A percentile compares a stretch with the other conserved stretches of the same genome.
Evolutionary conservation across 2,113 vertebrate species (phyloP).

Genomic region (Ploceus nigricollis): DNA sequence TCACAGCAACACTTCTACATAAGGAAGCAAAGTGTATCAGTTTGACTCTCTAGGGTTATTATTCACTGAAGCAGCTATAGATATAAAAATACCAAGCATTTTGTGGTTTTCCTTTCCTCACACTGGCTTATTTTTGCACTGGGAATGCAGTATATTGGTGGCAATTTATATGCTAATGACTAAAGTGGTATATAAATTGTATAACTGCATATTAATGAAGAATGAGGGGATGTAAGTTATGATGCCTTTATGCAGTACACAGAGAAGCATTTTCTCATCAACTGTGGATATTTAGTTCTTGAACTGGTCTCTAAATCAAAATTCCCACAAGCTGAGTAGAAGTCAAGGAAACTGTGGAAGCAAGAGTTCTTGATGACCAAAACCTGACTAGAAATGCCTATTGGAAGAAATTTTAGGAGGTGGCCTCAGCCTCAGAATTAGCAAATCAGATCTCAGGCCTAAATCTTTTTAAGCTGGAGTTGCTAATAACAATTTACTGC

Average conservation of each 20-base stretch:
- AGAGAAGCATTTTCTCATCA: background rate
- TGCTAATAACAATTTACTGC: background rate
- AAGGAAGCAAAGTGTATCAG: background rate
- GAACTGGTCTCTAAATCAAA: background rate
- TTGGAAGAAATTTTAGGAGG: background rate
- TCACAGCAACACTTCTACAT: background rate
- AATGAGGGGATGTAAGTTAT: background rate
- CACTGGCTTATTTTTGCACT: background rate
- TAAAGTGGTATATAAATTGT: constrained; percentile 19
- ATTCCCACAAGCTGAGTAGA: background rate
- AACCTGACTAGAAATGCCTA: background rate
- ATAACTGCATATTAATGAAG: constrained; percentile 2
- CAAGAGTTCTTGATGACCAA: background rate
- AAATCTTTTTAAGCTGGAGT: background rate
- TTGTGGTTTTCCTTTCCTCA: background rate
- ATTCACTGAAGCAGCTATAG: background rate
- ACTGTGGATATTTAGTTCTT: background rate
- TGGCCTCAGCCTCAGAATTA: background rate
- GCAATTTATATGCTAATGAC: constrained; percentile 44
- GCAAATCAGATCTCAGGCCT: background rate
- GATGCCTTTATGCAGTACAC: background rate
- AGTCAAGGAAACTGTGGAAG: background rate
- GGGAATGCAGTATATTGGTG: constrained; percentile 3
- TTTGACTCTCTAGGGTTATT: background rate
- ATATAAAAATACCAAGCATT: background rate